Evolutionary conservation across 2,888 invertebrate genomes (phyloP).

Genomic region (Ptilodon capucinus): DNA sequence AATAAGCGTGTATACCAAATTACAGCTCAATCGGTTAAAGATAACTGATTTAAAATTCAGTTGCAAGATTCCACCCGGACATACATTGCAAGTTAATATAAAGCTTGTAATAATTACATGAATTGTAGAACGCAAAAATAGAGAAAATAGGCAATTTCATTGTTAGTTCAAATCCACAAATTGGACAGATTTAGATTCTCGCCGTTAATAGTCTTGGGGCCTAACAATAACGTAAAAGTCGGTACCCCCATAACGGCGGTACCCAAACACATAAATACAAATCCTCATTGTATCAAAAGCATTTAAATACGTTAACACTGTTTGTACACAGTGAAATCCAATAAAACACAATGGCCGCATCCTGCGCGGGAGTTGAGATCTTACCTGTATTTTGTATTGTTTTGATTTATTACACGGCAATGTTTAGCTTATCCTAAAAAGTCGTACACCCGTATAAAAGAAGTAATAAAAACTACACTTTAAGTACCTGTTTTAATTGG

Average conservation of each 20-base stretch:
- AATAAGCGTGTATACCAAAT: too few species aligned
- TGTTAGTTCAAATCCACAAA: too few species aligned
- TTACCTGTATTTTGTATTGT: not conserved
- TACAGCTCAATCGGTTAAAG: too few species aligned
- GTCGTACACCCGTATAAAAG: not conserved
- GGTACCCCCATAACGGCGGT: not conserved
- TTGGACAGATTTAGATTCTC: not conserved
- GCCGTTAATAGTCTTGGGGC: too few species aligned
- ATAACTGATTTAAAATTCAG: too few species aligned
- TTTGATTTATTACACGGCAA: not conserved
- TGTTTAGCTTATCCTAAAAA: not conserved
- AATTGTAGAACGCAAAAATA: too few species aligned
- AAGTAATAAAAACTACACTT: not conserved
- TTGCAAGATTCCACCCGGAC: too few species aligned
- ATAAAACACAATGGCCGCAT: constrained; percentile 3
- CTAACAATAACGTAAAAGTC: too few species aligned
- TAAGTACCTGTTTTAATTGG: not conserved
- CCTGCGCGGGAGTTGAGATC: constrained; percentile 2
- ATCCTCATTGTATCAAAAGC: not conserved
- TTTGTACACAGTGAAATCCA: constrained; percentile 4
- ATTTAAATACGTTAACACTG: constrained; percentile 1
- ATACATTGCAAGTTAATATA: too few species aligned
- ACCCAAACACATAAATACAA: not conserved
- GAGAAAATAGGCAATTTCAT: too few species aligned
- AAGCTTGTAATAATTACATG: too few species aligned